These are phyloP conservation scores for Drosophila anceps DNA, from an alignment of 2,888 invertebrate species.

Conservation along the genomic window DNA sequence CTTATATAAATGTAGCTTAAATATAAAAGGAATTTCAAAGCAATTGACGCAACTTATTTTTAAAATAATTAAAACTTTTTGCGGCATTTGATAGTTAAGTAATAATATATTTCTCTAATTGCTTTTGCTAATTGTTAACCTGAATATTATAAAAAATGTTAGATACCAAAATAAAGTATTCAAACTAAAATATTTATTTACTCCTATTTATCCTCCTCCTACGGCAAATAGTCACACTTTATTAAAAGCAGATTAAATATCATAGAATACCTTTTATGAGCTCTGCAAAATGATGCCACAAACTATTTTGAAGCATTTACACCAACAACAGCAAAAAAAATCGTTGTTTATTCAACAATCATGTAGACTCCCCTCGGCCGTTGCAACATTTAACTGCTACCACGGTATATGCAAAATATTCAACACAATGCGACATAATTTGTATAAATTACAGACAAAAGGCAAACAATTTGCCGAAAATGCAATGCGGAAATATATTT, in stretches of 20 bases:
- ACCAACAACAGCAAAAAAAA: neutral
- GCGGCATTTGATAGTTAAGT: neutral
- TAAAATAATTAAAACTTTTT: neutral
- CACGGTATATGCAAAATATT: slow-evolving; percentile 14
- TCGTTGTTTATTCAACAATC: neutral
- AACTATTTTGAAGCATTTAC: neutral
- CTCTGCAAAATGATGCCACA: slow-evolving; percentile 1
- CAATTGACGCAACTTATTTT: no score
- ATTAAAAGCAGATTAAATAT: neutral
- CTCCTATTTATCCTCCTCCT: no score
- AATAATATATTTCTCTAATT: neutral
- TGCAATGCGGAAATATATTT: slow-evolving; percentile 25
- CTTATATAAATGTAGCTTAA: neutral
- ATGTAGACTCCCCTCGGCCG: neutral
- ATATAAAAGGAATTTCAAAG: neutral
- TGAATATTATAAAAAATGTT: neutral
- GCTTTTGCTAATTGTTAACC: neutral
- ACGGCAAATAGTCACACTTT: neutral
- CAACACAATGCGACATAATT: slow-evolving; percentile 50
- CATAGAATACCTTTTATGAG: neutral
- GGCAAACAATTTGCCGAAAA: slow-evolving; percentile 34
- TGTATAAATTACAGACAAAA: slow-evolving; percentile 44
- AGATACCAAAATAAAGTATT: neutral
- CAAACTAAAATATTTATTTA: neutral
- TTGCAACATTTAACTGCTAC: neutral